phyloP scores from a whole-genome alignment of 2,797 vertebrate species.

The Hylomyscus alleni region DNA sequence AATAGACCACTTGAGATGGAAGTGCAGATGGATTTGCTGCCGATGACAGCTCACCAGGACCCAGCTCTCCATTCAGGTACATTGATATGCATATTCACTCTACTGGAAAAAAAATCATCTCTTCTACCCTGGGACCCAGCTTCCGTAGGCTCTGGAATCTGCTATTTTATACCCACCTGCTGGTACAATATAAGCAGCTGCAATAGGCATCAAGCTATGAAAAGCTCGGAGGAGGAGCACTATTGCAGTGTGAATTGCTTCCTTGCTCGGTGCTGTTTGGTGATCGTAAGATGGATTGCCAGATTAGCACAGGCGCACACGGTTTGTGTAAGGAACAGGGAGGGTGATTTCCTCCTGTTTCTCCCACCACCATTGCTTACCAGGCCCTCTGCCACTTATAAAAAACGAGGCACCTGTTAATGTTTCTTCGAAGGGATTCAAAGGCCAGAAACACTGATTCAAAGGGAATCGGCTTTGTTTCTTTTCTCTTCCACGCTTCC shows the following conservation, averaged over 20 bases:
- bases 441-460: slow-evolving; percentile 58
- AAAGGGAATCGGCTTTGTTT: slow-evolving; percentile 62
- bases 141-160: slow-evolving; percentile 81
- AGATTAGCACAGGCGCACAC: slow-evolving; percentile 79
- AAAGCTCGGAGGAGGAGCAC: slow-evolving; percentile 82
- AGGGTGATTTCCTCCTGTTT: slow-evolving; percentile 66
- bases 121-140: slow-evolving; percentile 81
- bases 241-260: slow-evolving; percentile 79
- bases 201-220: slow-evolving; percentile 82
- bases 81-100: slow-evolving; percentile 83
- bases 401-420: slow-evolving; percentile 71
- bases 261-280: slow-evolving; percentile 68
- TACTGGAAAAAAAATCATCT: slow-evolving; percentile 87
- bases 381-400: slow-evolving; percentile 64
- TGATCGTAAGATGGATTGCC: slow-evolving; percentile 82
- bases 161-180: slow-evolving; percentile 83
- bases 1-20: slow-evolving; percentile 84
- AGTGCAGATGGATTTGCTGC: slow-evolving; percentile 84
- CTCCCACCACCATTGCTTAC: slow-evolving; percentile 52
- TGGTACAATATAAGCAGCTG: slow-evolving; percentile 81
- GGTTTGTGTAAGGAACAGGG: slow-evolving; percentile 68
- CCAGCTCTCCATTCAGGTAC: slow-evolving; percentile 85
- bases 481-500: background rate
- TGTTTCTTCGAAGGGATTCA: slow-evolving; percentile 70
- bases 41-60: slow-evolving; percentile 87